Base-by-base conservation (phyloP, 2,113 vertebrate genomes). In the Actenoides lindsayi region DNA sequence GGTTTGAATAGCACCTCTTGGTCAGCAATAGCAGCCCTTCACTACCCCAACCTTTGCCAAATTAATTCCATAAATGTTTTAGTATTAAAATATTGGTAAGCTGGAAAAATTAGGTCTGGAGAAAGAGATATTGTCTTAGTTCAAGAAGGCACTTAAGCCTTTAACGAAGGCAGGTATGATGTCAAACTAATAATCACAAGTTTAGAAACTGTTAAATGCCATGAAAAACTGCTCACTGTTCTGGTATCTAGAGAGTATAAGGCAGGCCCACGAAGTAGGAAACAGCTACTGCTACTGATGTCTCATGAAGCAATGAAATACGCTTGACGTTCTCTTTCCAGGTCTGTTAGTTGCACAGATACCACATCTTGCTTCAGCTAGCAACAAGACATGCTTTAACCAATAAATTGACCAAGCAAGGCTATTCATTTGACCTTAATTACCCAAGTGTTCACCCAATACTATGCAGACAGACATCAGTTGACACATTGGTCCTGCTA, bases 401-500 rank as follows among this genome's bases (percentile, higher is more conserved):
- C 93, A 76, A 92, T 94, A 96, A 96, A 87, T 50, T 84, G 77
- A 37, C 93, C 94, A 95, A 93, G 67, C 82, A 1, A 85, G 94
- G 94, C 91, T 95, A 57, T 35, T 93, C 83, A 18, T 93, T 96
- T 96, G 84, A 96, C 77, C 89, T 73, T 94, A 96, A 97, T 97
- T 96, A 96, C 84, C 84, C 87, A 97, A 93, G 95, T 96, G 96
- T 97, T 96, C 89, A 89, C 53, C 91, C 94, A 96, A 96, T 94
- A 48, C 70, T 97, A 94, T 11, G 63, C 94, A 97, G 95, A 94
- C 95, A 97, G 89, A 95, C 94, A 97, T 97, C 95, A 94, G 91
- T 95, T 94, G 93, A 95, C 88, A 94, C 93, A 80, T 69, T 48
- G 69, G 87, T 82, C 80, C 87, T 91, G 92, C 89, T 97, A 94